Evolutionary conservation across 1,140 invertebrate species (phyloP).

Genomic region (Lepidurus packardi): DNA sequence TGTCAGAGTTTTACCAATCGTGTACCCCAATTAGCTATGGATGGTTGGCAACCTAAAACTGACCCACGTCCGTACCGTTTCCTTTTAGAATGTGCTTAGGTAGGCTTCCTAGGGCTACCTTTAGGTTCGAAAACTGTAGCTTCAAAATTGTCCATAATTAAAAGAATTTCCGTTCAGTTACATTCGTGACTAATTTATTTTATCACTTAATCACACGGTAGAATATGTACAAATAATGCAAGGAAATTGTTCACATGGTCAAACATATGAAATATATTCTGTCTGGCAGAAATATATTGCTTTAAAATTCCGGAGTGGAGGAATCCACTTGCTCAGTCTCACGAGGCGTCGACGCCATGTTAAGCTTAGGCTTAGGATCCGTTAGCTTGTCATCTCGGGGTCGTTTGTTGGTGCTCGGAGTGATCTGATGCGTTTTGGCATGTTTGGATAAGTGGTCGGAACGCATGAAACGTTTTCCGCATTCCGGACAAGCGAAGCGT

Average conservation of each 20-base stretch:
- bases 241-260: too few species aligned
- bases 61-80: neutral
- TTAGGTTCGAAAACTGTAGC: too few species aligned
- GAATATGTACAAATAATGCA: slow-evolving; percentile 1
- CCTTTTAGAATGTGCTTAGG: neutral
- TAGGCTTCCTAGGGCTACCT: too few species aligned
- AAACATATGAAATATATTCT: too few species aligned
- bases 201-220: neutral
- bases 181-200: neutral
- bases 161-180: neutral
- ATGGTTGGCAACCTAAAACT: neutral
- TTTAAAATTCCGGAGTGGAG: slow-evolving; percentile 2
- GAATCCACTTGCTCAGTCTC: neutral
- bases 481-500: slow-evolving; percentile 87
- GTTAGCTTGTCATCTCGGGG: slow-evolving; percentile 63
- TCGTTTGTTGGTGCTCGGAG: slow-evolving; percentile 46
- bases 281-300: too few species aligned
- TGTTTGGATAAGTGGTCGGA: slow-evolving; percentile 94
- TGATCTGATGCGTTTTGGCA: slow-evolving; percentile 79
- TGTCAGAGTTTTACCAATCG: neutral
- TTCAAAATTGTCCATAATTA: too few species aligned
- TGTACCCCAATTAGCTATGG: slow-evolving; percentile 1
- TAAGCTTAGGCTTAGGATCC: neutral
- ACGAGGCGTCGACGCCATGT: neutral
- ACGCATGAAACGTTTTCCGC: slow-evolving; percentile 70